Percentiles rank a stretch among this genome's conserved stretches.
Conservation (phyloP, 37 sponge, comb jelly and placozoan genomes). For the Corticium candelabrum region DNA sequence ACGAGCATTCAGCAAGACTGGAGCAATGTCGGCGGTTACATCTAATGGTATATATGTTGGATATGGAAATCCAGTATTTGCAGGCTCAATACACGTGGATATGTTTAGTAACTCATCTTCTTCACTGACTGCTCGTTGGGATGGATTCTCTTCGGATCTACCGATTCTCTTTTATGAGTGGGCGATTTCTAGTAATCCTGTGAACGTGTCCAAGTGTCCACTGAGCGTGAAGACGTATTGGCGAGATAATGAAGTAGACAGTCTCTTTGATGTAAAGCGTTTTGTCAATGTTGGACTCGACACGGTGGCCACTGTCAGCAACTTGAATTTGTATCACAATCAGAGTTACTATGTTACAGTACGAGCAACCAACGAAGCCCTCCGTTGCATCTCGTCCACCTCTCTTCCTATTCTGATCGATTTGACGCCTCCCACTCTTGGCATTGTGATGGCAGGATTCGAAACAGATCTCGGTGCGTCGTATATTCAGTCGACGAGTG, state of each 20-base stretch:
- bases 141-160: conserved; percentile 47
- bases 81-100: conserved; percentile 33
- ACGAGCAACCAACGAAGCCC: conserved; percentile 57
- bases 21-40: conserved; percentile 40
- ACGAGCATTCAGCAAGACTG: conserved; percentile 56
- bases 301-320: conserved; percentile 10
- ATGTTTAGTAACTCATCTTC: conserved; percentile 28
- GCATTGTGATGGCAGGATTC: conserved; percentile 6
- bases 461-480: neutral
- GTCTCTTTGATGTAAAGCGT: conserved; percentile 18
- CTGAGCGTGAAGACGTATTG: neutral
- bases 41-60: conserved; percentile 70
- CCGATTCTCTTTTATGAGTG: conserved; percentile 66
- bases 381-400: conserved; percentile 31
- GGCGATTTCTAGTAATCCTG: conserved; percentile 27
- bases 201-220: conserved; percentile 6
- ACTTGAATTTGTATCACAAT: conserved; percentile 32
- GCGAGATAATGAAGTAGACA: neutral
- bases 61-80: conserved; percentile 11
- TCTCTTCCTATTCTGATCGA: conserved; percentile 38
- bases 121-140: conserved; percentile 38
- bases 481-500: neutral
- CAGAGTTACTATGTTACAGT: conserved; percentile 54
- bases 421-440: conserved; percentile 34
- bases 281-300: conserved; percentile 28